Conservation (phyloP, 2,797 vertebrate genomes). For the Enteromius argenteus region DNA sequence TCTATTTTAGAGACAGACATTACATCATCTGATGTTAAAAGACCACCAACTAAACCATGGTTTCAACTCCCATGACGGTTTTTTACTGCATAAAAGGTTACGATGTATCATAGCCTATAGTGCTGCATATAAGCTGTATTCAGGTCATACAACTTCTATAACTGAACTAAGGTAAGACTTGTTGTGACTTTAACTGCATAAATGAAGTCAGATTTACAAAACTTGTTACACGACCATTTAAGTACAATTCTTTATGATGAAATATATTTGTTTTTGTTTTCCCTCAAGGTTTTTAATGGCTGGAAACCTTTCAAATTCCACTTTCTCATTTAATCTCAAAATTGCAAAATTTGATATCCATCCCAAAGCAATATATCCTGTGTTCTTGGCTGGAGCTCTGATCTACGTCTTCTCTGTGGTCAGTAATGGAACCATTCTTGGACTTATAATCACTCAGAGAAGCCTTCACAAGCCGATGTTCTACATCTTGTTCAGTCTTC, state of each 20-base stretch:
- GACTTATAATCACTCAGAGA: constrained; percentile 50
- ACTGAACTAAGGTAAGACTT: constrained; percentile 2
- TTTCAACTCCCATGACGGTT: not conserved
- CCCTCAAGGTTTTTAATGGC: constrained; percentile 40
- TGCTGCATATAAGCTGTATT: not conserved
- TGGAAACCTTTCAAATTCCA: constrained; percentile 22
- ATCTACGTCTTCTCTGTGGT: constrained; percentile 53
- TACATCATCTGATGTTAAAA: not conserved
- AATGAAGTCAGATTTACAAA: not conserved
- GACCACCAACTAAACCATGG: not conserved
- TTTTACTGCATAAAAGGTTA: not conserved
- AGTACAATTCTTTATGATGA: not conserved
- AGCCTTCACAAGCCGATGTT: constrained; percentile 62
- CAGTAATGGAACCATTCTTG: constrained; percentile 50
- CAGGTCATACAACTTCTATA: not conserved
- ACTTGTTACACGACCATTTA: not conserved
- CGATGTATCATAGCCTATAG: not conserved
- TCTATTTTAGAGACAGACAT: not conserved
- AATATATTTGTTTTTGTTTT: not conserved
- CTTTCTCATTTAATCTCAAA: constrained; percentile 41
- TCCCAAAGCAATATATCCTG: constrained; percentile 37
- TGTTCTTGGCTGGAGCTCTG: constrained; percentile 39
- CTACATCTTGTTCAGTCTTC: constrained; percentile 57
- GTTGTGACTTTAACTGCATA: not conserved
- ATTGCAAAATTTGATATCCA: constrained; percentile 53